Evolutionary conservation across 2,113 vertebrate species (phyloP), one percentile per base, ranked within the genome.

Genomic region (Chamaea fasciata): DNA sequence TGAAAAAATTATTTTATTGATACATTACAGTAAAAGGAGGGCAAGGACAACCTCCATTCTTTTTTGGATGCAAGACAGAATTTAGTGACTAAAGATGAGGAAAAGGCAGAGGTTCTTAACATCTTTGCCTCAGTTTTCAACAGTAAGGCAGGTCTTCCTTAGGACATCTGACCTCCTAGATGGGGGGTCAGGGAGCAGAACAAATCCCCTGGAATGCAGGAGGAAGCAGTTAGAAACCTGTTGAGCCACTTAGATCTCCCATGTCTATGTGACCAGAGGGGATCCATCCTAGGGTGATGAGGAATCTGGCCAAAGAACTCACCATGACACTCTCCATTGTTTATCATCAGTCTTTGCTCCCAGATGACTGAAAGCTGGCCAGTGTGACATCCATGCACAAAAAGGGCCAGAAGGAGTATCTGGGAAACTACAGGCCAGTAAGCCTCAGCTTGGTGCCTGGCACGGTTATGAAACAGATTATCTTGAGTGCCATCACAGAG

Each of bases 41-140:
- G 18, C 35, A 57, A 49, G 9, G 35, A 41, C 11, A 41, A 59
- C 30, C 24, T 49, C 15, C 15, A 3, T n/a, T 57, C 11, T 49
- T 49, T n/a, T 18, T 22, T 59, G 64, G 18, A 41, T 41, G 30
- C 0, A 1, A 7, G 9, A 50, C 11, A 9, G 7, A n/a, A 49
- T 22, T 57, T 27, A 49, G 14, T 39, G 30, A 59, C 8, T 49
- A 41, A 49, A 57, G 14, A 49, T 59, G 35, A 59, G 30, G 30
- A 68, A 57, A 81, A 81, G 7, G 10, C 11, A 59, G 23, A 59
- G 3, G 9, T 28, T 41, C 18, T n/a, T 57, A 68, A 39, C 2
- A 49, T 17, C 30, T 69, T 28, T 41, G 53, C 11, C 53, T 49
- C 30, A 18, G 9, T 28, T 41, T 82, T 41, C 53, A 69, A 18